phyloP scores from a whole-genome alignment of 2,797 vertebrate genomes.

The Uromys caudimaculatus region DNA sequence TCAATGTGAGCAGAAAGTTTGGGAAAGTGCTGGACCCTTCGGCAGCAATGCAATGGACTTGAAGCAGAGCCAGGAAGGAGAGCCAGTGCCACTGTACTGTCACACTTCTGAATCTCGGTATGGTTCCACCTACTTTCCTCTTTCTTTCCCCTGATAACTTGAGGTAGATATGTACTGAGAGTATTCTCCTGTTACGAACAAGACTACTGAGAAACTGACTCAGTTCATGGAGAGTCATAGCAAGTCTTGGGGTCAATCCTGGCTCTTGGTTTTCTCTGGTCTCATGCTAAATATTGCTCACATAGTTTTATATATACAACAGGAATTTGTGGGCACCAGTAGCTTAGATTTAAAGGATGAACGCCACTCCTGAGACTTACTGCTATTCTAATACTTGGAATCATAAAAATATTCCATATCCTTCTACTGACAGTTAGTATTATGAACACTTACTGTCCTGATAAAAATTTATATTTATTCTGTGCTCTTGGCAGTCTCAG shows the following conservation, averaged over 20 bases:
- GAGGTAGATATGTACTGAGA: neutral
- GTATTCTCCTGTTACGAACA: neutral
- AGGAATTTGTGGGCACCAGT: neutral
- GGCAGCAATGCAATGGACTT: neutral
- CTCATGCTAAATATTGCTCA: neutral
- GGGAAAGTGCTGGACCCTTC: neutral
- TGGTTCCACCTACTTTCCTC: neutral
- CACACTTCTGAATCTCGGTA: neutral
- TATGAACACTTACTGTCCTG: slow-evolving; percentile 81
- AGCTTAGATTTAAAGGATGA: neutral
- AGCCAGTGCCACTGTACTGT: neutral
- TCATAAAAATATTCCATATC: slow-evolving; percentile 62
- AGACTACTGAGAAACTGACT: neutral
- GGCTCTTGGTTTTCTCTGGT: neutral
- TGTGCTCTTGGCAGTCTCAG: slow-evolving; percentile 83
- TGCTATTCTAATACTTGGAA: slow-evolving; percentile 17
- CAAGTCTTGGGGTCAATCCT: neutral
- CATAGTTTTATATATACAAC: neutral
- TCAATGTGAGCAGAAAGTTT: neutral
- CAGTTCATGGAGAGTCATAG: neutral
- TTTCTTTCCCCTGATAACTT: neutral
- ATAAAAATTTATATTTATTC: slow-evolving; percentile 87
- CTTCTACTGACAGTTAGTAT: slow-evolving; percentile 77
- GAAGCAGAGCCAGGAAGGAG: neutral
- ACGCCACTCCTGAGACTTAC: neutral